These are phyloP conservation scores for Ooceraea biroi DNA, from an alignment of 1,140 invertebrate genomes.

Conservation along the genomic window DNA sequence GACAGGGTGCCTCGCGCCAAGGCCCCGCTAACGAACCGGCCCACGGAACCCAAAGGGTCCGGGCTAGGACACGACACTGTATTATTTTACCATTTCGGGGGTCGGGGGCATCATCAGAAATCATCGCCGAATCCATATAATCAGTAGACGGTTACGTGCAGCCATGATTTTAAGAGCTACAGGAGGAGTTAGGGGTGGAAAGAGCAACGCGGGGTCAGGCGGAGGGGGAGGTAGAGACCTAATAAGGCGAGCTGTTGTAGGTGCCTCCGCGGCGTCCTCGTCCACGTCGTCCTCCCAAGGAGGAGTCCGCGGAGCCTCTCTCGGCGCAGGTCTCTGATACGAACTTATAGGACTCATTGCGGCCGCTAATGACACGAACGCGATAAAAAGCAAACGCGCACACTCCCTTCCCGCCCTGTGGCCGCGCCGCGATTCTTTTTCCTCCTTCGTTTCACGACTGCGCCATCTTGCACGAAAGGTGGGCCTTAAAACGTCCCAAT, in stretches of 20 bases:
- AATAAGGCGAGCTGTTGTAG: conserved; percentile 74
- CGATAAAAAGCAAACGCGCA: conserved; percentile 68
- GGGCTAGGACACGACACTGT: conserved; percentile 81
- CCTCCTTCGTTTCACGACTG: neutral
- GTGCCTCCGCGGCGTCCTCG: conserved; percentile 54
- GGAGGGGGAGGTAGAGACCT: conserved; percentile 42
- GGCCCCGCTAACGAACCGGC: conserved; percentile 83
- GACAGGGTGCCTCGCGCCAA: conserved; percentile 83
- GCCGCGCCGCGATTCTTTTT: conserved; percentile 10
- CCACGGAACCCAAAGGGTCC: conserved; percentile 75
- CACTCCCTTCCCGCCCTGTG: conserved; percentile 6
- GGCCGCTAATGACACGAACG: conserved; percentile 68
- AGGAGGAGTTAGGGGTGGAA: conserved; percentile 16
- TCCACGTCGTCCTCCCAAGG: conserved; percentile 28
- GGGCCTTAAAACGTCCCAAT: conserved; percentile 63
- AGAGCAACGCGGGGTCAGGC: neutral
- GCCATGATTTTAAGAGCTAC: conserved; percentile 77
- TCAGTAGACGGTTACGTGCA: conserved; percentile 81
- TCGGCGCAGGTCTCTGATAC: conserved; percentile 56
- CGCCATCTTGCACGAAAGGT: conserved; percentile 66
- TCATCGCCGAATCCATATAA: conserved; percentile 84
- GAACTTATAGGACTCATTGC: conserved; percentile 67
- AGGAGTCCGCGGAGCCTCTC: conserved; percentile 18
- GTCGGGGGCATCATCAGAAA: conserved; percentile 82
- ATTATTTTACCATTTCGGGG: conserved; percentile 83